Conservation (phyloP, 2,888 invertebrate genomes). For the Latrodectus hesperus region DNA sequence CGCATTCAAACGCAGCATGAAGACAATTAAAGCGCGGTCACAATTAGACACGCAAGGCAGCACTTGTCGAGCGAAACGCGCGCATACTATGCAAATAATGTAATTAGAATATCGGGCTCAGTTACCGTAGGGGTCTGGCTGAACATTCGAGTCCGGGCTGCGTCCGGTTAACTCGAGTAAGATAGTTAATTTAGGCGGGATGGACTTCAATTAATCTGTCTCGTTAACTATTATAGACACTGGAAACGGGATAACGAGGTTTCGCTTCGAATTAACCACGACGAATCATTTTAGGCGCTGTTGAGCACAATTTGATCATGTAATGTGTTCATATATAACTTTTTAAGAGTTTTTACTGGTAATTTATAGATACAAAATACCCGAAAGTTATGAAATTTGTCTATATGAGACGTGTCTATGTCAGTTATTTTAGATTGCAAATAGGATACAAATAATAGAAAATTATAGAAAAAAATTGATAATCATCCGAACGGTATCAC, state of each 20-base stretch:
- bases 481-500: too few relatives aligned
- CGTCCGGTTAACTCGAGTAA: conserved; percentile 50
- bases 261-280: conserved; percentile 21
- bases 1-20: too few relatives aligned
- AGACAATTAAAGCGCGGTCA: not conserved
- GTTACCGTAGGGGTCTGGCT: not conserved
- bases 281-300: conserved; percentile 43
- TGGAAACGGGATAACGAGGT: not conserved
- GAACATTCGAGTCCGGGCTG: conserved; percentile 9
- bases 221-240: conserved; percentile 49
- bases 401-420: too few relatives aligned
- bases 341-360: too few relatives aligned
- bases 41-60: conserved; percentile 19
- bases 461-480: too few relatives aligned
- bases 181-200: conserved; percentile 54
- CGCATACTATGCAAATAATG: conserved; percentile 36
- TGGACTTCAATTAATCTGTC: conserved; percentile 59
- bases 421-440: too few relatives aligned
- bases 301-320: conserved; percentile 34
- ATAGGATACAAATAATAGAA: too few relatives aligned
- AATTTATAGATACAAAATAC: too few relatives aligned
- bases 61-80: not conserved
- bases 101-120: conserved; percentile 38
- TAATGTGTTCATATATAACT: not conserved
- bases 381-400: too few relatives aligned